A percentile compares a stretch with the other conserved stretches of the same genome.
phyloP scores from a whole-genome alignment of 2,113 vertebrate species.

The Vombatus ursinus region DNA sequence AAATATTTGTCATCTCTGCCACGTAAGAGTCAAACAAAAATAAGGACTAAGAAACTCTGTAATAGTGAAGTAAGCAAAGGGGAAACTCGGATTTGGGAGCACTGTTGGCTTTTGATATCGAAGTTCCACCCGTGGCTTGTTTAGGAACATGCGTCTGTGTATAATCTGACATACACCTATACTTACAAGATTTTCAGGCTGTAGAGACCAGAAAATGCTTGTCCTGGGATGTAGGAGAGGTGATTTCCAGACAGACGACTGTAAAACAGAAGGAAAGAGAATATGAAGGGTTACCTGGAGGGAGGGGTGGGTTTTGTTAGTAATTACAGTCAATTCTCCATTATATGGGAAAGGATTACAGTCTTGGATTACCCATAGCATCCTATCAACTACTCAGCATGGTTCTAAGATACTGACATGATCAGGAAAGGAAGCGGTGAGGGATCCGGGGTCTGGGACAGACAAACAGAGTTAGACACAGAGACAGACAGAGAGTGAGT shows the following conservation, averaged over 20 bases:
- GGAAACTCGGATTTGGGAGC: not conserved
- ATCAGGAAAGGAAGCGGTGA: not conserved
- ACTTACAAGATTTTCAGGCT: slow-evolving; percentile 97
- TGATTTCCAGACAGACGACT: slow-evolving; percentile 97
- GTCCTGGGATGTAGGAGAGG: slow-evolving; percentile 91
- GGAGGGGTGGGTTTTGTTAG: not conserved
- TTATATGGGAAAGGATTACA: fast-evolving
- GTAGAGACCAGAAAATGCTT: slow-evolving; percentile 91
- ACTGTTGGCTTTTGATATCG: not conserved
- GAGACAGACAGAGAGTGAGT: not conserved
- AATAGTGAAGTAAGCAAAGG: not conserved
- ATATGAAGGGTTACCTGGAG: no score
- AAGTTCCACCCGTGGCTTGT: not conserved
- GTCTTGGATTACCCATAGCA: not conserved
- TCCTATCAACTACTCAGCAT: not conserved
- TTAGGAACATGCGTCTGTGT: fast-evolving
- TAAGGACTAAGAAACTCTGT: not conserved
- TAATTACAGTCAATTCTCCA: not conserved
- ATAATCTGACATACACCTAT: not conserved
- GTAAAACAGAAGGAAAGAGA: slow-evolving; percentile 70
- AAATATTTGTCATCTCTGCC: not conserved
- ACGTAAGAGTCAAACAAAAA: not conserved
- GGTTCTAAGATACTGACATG: not conserved
- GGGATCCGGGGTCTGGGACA: not conserved
- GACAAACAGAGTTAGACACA: not conserved